A percentile compares a stretch with the other conserved stretches of the same genome.
Conservation (phyloP, 2,113 vertebrate genomes). For the Raja brachyura region DNA sequence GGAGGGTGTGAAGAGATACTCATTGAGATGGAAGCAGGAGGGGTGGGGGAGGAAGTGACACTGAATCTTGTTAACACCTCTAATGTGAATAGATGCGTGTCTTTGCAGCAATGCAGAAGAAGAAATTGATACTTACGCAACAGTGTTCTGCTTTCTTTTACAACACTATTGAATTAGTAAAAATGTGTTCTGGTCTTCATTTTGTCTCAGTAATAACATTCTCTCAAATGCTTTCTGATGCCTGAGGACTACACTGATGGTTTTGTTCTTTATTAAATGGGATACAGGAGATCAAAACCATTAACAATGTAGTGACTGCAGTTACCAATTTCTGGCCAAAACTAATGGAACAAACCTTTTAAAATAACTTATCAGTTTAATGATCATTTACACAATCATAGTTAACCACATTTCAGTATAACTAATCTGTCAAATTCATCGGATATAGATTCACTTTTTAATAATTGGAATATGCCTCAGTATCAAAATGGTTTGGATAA, state of each 20-base stretch:
- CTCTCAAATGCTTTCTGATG: not conserved
- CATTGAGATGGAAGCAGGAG: no score
- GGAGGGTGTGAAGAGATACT: no score
- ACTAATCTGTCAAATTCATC: not conserved
- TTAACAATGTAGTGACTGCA: not conserved
- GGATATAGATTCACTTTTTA: not conserved
- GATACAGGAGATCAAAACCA: not conserved
- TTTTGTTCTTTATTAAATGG: not conserved
- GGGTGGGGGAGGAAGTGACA: no score
- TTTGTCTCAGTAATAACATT: not conserved
- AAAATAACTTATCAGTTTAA: not conserved
- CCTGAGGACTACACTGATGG: no score
- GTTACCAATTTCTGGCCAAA: not conserved
- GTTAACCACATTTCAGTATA: not conserved
- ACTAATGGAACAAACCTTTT: not conserved
- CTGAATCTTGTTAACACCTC: not conserved
- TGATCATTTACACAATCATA: not conserved
- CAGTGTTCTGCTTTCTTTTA: not conserved
- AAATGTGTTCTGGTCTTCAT: not conserved
- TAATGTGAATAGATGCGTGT: not conserved
- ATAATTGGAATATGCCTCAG: not conserved
- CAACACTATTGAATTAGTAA: not conserved
- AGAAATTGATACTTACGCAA: constrained; percentile 4
- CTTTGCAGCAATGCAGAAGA: not conserved
- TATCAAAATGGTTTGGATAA: not conserved